Percentiles rank a stretch among this genome's conserved stretches.
Conservation (phyloP, 1,140 invertebrate genomes). For the Chironomus tepperi region DNA sequence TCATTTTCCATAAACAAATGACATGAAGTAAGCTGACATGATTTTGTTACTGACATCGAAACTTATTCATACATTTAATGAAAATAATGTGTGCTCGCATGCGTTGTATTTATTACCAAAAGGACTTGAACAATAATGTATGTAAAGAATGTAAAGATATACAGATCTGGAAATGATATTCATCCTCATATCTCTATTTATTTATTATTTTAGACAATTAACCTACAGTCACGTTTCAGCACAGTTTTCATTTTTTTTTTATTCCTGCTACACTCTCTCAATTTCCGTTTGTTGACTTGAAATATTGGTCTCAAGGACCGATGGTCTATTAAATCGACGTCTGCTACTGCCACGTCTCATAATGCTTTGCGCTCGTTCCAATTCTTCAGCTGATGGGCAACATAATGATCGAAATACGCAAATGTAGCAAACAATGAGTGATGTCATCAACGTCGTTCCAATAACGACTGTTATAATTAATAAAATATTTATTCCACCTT, state of each 20-base stretch:
- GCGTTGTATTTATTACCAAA: no score
- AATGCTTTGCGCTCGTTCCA: slow-evolving; percentile 33
- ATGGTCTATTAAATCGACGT: slow-evolving; percentile 39
- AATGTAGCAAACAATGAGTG: slow-evolving; percentile 46
- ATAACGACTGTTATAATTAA: slow-evolving; percentile 45
- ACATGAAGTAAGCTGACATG: no score
- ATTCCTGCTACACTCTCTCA: slow-evolving; percentile 38
- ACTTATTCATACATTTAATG: no score
- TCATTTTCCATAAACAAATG: no score
- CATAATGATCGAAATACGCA: slow-evolving; percentile 45
- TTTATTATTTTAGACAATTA: background rate
- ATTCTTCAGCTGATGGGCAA: slow-evolving; percentile 32
- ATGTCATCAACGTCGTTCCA: slow-evolving; percentile 44
- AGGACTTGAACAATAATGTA: no score
- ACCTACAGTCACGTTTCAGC: background rate
- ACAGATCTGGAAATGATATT: no score
- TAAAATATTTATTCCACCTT: slow-evolving; percentile 43
- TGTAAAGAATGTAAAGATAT: no score
- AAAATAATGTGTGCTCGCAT: no score
- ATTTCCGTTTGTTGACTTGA: slow-evolving; percentile 46
- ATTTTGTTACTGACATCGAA: no score
- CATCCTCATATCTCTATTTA: no score
- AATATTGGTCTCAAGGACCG: slow-evolving; percentile 44
- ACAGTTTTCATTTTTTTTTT: background rate
- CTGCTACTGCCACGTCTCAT: slow-evolving; percentile 37